These are phyloP conservation scores for Drosophila limbata DNA, from an alignment of 2,888 invertebrate species.

Conservation along the genomic window DNA sequence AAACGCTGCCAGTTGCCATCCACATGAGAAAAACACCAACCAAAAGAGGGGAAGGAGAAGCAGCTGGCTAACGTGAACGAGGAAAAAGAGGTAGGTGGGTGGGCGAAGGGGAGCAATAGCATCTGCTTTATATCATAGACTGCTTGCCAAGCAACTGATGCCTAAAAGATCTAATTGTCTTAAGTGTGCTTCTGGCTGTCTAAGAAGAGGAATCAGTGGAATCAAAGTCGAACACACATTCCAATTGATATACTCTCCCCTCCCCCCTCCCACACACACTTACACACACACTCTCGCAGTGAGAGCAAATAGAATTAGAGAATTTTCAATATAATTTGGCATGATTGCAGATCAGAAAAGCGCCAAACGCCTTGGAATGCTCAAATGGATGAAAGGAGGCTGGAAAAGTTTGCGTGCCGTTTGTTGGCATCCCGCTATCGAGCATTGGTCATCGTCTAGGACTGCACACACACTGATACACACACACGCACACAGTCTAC, in stretches of 20 bases:
- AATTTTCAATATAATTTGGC: constrained; percentile 64
- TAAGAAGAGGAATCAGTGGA: constrained; percentile 27
- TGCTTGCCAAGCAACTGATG: constrained; percentile 51
- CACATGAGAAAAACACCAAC: constrained; percentile 44
- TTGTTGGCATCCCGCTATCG: constrained; percentile 47
- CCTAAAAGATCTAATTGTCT: constrained; percentile 63
- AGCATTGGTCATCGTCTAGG: constrained; percentile 70
- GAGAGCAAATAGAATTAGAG: constrained; percentile 41
- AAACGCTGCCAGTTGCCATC: constrained; percentile 58
- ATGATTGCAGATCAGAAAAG: constrained; percentile 64
- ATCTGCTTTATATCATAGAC: constrained; percentile 71
- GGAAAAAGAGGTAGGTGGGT: neutral
- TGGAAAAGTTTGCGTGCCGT: constrained; percentile 43
- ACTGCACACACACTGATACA: constrained; percentile 19
- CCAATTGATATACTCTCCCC: constrained; percentile 31
- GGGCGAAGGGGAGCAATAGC: constrained; percentile 41
- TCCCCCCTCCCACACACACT: constrained; percentile 30
- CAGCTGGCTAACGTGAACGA: neutral
- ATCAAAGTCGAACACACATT: constrained; percentile 35
- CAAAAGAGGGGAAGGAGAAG: constrained; percentile 3
- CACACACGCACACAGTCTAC: constrained; percentile 14
- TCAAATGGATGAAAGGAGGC: constrained; percentile 33
- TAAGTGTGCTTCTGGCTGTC: constrained; percentile 69
- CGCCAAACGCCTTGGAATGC: constrained; percentile 59
- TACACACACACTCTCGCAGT: constrained; percentile 2